Base-by-base conservation (phyloP, 2,797 vertebrate species). In the Melanotaenia maccullochi region DNA sequence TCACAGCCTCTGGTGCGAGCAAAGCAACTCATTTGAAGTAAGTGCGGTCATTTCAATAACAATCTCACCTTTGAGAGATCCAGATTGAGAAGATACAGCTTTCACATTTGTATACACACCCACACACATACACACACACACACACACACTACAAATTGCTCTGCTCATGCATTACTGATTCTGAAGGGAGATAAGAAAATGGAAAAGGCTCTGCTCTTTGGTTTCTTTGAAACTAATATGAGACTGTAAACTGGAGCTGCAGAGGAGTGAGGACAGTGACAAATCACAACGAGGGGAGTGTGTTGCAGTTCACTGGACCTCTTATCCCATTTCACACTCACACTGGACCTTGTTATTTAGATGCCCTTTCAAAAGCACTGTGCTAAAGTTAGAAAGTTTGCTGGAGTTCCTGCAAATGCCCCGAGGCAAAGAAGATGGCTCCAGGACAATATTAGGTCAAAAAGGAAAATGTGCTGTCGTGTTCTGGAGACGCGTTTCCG, bases 201-300 rank as follows among this genome's bases (percentile, higher is more conserved):
- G 36, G 79, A 65, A 54, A 66, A 36, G 36, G 25, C 60, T 25
- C 40, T 4, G 59, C 24, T 80, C 49, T 73, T 57, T 65, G 74
- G 84, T 74, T 80, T 72, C 83, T 85, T 81, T 85, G 78, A 87
- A 86, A 78, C 70, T 75, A 67, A 86, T 73, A 63, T 70, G 74
- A 81, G 78, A 77, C 62, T 85, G 57, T 35, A 71, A 60, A 32
- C 74, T 20, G 71, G 56, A 57, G 60, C 85, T 65, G 76, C 54
- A 65, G 60, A 79, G 72, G 67, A 75, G 28, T 9, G 79, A 85
- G 76, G 85, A 86, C 85, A 83, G 83, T 83, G 83, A 90, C 78
- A 75, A 81, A 88, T 79, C 52, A 59, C 75, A 67, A 61, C 0
- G 58, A 82, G 74, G 20, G 55, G 69, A 83, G 80, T 73, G 73